Base-by-base conservation (phyloP, 2,797 vertebrate species). In the Acanthis flammea region DNA sequence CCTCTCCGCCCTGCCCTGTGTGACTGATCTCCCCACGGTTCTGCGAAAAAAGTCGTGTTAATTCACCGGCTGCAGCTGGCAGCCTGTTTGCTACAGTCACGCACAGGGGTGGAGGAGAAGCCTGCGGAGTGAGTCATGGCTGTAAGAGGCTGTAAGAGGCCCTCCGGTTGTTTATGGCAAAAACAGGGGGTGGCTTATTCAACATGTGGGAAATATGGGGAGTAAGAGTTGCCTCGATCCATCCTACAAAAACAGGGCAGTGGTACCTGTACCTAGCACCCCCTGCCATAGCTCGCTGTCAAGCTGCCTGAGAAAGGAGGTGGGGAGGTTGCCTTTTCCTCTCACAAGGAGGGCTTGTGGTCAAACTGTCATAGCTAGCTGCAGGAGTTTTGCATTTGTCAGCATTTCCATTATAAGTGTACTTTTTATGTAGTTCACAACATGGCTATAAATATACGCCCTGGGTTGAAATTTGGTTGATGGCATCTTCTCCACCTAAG, bases 91-190 rank as follows among this genome's bases (percentile, higher is more conserved):
- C 87, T 66, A 3, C 19, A 71, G 85, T 73, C 70, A 65, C 54
- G 73, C 71, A 63, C 30, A 47, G 37, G 92, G 94, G 94, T 37
- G 95, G 88, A 91, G 83, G 94, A 81, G 90, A 95, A 88, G 90
- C 86, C 68, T 83, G 71, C 6, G 80, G 47, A 42, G 91, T 93
- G 92, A 96, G 91, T 90, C 95, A 95, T 95, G 97, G 96, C 63
- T 76, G 91, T 94, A 73, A 95, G 96, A 96, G 97, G 96, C 63
- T 76, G 91, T 94, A 73, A 95, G 96, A 96, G 97, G 97, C 97
- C 94, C 95, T 78, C 94, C 71, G 79, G 78, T 61, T 91, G 97
- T 97, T 97, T 95, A 74, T 95, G 94, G 91, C 91, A 82, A 92
- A 94, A 93, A 21, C 88, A 2, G 25, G 33, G 91, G 94, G 76